Evolutionary conservation across 2,113 vertebrate genomes (phyloP), one percentile per base, ranked within the genome.

Genomic region (Chunga burmeisteri): DNA sequence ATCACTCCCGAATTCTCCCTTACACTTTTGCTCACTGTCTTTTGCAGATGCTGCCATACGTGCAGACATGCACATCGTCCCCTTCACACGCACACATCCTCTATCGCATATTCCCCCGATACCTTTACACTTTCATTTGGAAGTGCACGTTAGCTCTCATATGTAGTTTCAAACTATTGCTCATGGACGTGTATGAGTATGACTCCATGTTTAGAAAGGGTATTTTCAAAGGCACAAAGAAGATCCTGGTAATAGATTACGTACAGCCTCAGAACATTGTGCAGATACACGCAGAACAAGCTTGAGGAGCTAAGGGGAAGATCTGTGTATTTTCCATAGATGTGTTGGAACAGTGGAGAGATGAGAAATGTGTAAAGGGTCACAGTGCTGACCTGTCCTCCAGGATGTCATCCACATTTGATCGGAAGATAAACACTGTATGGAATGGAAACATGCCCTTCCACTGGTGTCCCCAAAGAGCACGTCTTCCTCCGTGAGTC

Each of bases 361-460:
- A 88, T 95, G 96, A 95, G 94, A 97, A 94, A 91, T 93, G 81
- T 91, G 59, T 92, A 79, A 71, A 80, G 78, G 93, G 92, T 94
- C 95, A 93, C 62, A 72, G 87, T 34, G n/a, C 52, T 91, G 96
- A 91, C 88, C 72, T 84, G 85, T 94, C 93, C 95, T 97, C 92
- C 81, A 96, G 85, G 34, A 94, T 63, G 81, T 78, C 71, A 89
- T 82, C 63, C n/a, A 20, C 84, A 85, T 90, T 91, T 66, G 63
- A 68, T 84, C 4, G 20, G 58, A 90, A 81, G 85, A 96, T 70
- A 97, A 98, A 96, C 70, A 67, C 56, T 85, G 40, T 59, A 70
- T 90, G 92, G 88, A 90, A 97, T 63, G 92, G 93, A 96, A 97
- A 96, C 82, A 92, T 95, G 83, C 88, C 91, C 80, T 91, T 93